A percentile compares a stretch with the other conserved stretches of the same genome.
phyloP scores from a whole-genome alignment of 1,140 invertebrate genomes.

The Hyphantria cunea region DNA sequence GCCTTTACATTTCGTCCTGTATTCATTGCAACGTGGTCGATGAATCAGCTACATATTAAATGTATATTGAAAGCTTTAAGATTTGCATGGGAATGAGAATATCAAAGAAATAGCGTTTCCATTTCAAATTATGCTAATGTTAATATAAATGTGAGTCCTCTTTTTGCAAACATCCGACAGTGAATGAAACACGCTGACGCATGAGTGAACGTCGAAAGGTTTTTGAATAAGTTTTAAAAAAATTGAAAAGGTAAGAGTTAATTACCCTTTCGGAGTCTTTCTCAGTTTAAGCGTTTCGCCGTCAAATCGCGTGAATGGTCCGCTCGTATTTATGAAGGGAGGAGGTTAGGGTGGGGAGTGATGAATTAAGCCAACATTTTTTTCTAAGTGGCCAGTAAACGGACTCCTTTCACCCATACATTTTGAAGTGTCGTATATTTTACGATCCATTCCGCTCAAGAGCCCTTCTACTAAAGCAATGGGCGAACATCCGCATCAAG shows the following conservation, averaged over 20 bases:
- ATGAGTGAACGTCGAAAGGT: constrained; percentile 25
- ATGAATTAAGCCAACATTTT: constrained; percentile 77
- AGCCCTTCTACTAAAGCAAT: constrained; percentile 50
- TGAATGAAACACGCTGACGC: constrained; percentile 35
- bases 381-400: constrained; percentile 77
- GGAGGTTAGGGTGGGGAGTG: constrained; percentile 56
- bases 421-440: constrained; percentile 77
- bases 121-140: constrained; percentile 49
- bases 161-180: constrained; percentile 39
- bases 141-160: constrained; percentile 39
- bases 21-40: too few species aligned
- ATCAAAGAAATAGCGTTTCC: constrained; percentile 51
- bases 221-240: constrained; percentile 27
- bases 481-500: constrained; percentile 56
- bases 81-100: constrained; percentile 43
- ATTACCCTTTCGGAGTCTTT: constrained; percentile 45
- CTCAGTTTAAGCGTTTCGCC: constrained; percentile 45
- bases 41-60: constrained; percentile 23
- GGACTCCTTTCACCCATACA: constrained; percentile 67
- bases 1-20: too few species aligned
- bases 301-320: constrained; percentile 65
- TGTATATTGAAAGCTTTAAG: constrained; percentile 35
- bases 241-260: constrained; percentile 46
- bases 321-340: constrained; percentile 64
- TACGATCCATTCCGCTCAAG: constrained; percentile 70